Evolutionary conservation across 2,888 invertebrate species (phyloP).

Genomic region (Tetragnatha montana): DNA sequence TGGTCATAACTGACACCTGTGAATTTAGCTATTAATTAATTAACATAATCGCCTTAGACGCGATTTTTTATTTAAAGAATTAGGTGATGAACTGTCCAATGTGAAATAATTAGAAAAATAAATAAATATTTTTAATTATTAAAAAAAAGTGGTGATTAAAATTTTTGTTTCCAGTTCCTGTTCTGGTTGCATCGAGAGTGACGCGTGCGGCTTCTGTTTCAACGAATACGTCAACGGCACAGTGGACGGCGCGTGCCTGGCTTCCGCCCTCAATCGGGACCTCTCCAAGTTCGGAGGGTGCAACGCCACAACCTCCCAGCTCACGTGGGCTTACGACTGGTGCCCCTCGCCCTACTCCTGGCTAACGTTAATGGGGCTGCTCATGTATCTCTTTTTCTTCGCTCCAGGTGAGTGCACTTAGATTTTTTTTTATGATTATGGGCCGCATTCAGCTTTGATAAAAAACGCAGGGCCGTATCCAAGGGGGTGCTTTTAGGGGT

Average conservation of each 20-base stretch:
- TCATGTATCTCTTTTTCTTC: conserved; percentile 78
- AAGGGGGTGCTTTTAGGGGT: too few relatives aligned
- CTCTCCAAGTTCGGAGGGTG: conserved; percentile 75
- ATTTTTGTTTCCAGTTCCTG: conserved; percentile 48
- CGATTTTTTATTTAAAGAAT: too few relatives aligned
- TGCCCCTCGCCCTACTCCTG: conserved; percentile 77
- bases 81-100: too few relatives aligned
- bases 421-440: too few relatives aligned
- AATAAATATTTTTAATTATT: neutral
- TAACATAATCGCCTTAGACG: too few relatives aligned
- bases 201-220: conserved; percentile 67
- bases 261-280: conserved; percentile 74
- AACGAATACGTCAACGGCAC: conserved; percentile 62
- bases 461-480: too few relatives aligned
- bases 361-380: conserved; percentile 77
- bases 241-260: conserved; percentile 75
- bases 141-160: too few relatives aligned
- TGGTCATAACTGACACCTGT: too few relatives aligned
- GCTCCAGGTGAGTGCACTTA: conserved; percentile 75
- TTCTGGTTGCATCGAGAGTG: conserved; percentile 35
- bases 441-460: too few relatives aligned
- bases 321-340: conserved; percentile 77
- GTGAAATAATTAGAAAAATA: neutral
- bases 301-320: conserved; percentile 72
- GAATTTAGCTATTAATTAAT: too few relatives aligned